Evolutionary conservation across 92 coral and sea anemone species (phyloP), one percentile per base, ranked within the genome.

Genomic region (Zoanthus sansibaricus): DNA sequence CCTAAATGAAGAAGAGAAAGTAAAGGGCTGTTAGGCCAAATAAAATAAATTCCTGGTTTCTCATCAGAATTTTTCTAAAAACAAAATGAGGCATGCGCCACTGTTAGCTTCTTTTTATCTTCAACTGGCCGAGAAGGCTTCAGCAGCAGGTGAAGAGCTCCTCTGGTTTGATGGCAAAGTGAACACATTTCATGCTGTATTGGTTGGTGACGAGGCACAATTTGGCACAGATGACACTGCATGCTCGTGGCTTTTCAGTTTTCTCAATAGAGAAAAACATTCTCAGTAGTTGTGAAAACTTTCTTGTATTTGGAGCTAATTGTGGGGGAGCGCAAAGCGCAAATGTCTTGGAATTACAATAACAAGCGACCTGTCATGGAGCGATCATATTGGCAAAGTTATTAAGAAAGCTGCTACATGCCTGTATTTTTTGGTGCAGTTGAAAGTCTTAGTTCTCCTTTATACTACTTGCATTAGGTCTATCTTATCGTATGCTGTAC

Each of bases 161-260:
- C 68, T 25, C 0, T 89, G 91, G 91, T 92, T 90, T 72, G 64
- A 48, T 54, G 80, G 54, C 17, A 61, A 84, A 52, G 71, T 73
- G 7, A 20, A 92, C 77, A 92, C 89, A 14, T 90, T 92, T 47
- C 61, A 69, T 72, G 84, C 92, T 59, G 66, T 92, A 55, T n/a
- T 91, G 64, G 96, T 94, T 52, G 92, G 95, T 14, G 92, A 93
- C 61, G 89, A 93, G 9, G 87, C 91, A 5, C 96, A 94, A 3
- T 89, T 85, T 20, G 97, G 94, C 7, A 87, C 84, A n/a, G 91
- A 92, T 17, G 95, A 88, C 18, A 89, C 90, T 7, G 90, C 95
- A 4, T 87, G 88, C 84, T 91, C 94, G 12, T 94, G 91, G 91
- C 87, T 89, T 14, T 77, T 94, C 7, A 86, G 91, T 54, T 78